Percentiles rank a stretch among this genome's conserved stretches.
phyloP scores from a whole-genome alignment of 2,113 vertebrate genomes.

The Silurus glanis region DNA sequence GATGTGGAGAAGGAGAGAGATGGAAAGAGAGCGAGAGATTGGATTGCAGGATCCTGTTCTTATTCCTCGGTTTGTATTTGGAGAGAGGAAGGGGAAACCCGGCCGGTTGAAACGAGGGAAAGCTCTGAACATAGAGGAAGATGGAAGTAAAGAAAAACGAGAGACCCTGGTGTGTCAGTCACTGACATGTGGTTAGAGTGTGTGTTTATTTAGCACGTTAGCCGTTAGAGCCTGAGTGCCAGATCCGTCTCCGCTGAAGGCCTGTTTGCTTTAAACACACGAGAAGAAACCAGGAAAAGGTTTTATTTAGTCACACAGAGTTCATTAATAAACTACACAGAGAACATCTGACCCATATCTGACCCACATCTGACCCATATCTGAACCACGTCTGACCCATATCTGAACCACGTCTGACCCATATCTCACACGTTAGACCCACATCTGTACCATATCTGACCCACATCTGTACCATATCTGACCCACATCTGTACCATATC shows the following conservation, averaged over 20 bases:
- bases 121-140: background rate
- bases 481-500: too few species aligned
- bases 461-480: too few species aligned
- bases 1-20: background rate
- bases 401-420: too few species aligned
- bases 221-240: constrained; percentile 37
- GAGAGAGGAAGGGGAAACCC: background rate
- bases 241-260: constrained; percentile 48
- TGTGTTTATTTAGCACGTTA: constrained; percentile 53
- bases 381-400: too few species aligned
- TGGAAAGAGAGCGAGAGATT: too few species aligned
- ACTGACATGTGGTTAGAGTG: constrained; percentile 47
- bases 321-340: too few species aligned
- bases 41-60: background rate
- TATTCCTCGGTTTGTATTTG: background rate
- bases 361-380: too few species aligned
- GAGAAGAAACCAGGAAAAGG: background rate
- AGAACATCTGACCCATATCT: too few species aligned
- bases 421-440: too few species aligned
- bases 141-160: background rate
- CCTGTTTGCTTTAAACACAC: constrained; percentile 7
- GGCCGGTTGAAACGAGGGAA: background rate
- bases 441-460: too few species aligned
- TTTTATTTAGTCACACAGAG: background rate
- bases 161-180: constrained; percentile 43